A percentile compares a stretch with the other conserved stretches of the same genome.
phyloP scores from a whole-genome alignment of 2,888 invertebrate species.

The Diogma glabrata region DNA sequence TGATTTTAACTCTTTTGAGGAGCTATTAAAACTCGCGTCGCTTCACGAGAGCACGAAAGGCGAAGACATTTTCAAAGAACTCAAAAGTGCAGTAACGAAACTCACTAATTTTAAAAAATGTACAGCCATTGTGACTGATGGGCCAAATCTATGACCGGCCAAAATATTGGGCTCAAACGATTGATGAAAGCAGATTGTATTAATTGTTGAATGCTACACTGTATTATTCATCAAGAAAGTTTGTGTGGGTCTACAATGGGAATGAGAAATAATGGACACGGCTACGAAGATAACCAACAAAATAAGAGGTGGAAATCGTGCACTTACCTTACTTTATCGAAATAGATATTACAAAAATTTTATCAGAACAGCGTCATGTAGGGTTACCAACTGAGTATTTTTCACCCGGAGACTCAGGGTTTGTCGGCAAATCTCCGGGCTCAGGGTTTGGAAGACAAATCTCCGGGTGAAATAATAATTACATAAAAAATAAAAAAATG shows the following conservation, averaged over 20 bases:
- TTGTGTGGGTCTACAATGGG: slow-evolving; percentile 11
- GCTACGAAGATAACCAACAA: slow-evolving; percentile 11
- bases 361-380: too few species aligned
- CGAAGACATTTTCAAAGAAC: slow-evolving; percentile 4
- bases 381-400: too few species aligned
- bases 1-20: slow-evolving; percentile 4
- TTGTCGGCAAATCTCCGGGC: too few species aligned
- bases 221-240: slow-evolving; percentile 17
- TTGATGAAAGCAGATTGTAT: slow-evolving; percentile 1
- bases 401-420: too few species aligned
- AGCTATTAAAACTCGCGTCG: slow-evolving; percentile 3
- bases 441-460: too few species aligned
- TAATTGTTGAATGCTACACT: slow-evolving; percentile 17
- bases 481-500: too few species aligned
- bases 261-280: slow-evolving; percentile 13
- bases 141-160: slow-evolving; percentile 17
- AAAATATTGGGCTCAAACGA: slow-evolving; percentile 13
- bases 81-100: slow-evolving; percentile 1
- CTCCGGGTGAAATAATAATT: too few species aligned
- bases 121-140: slow-evolving; percentile 16
- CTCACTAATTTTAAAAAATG: slow-evolving; percentile 1
- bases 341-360: too few species aligned
- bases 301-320: too few species aligned
- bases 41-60: background rate
- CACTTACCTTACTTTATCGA: too few species aligned